Conservation (phyloP, 2,888 invertebrate genomes). For the Shargacucullia verbasci region DNA sequence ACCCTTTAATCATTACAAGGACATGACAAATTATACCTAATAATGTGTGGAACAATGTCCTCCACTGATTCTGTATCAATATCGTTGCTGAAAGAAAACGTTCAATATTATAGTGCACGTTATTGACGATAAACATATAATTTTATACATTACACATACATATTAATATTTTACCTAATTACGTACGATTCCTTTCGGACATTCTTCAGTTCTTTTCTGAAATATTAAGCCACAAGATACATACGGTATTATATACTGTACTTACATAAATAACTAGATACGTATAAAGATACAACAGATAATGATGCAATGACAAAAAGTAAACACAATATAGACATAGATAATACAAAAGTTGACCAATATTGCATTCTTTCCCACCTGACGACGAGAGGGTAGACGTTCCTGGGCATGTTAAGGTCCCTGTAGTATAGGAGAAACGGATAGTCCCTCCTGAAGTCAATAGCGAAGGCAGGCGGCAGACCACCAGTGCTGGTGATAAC, state of each 20-base stretch:
- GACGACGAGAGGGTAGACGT: constrained; percentile 93
- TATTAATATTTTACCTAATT: constrained; percentile 76
- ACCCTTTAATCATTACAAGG: constrained; percentile 65
- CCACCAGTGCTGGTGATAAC: constrained; percentile 94
- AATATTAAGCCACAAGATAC: constrained; percentile 67
- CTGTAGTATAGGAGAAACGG: constrained; percentile 94
- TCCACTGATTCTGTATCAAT: constrained; percentile 74
- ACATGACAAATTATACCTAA: constrained; percentile 78
- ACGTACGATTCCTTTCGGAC: constrained; percentile 71
- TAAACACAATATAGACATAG: constrained; percentile 31
- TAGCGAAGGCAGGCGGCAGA: constrained; percentile 92
- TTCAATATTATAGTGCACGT: constrained; percentile 67
- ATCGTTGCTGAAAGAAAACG: constrained; percentile 85
- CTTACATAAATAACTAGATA: constrained; percentile 45
- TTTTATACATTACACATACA: constrained; percentile 54
- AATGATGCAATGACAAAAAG: constrained; percentile 27
- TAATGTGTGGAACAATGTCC: constrained; percentile 73
- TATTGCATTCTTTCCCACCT: constrained; percentile 82
- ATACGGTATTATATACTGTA: constrained; percentile 44
- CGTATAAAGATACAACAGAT: constrained; percentile 26
- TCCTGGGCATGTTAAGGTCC: constrained; percentile 91
- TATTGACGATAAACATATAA: constrained; percentile 46
- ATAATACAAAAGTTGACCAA: constrained; percentile 28
- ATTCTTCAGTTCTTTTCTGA: constrained; percentile 73
- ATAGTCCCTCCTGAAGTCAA: constrained; percentile 89